These are phyloP conservation scores for Cerastis leucographa DNA, from an alignment of 2,888 invertebrate genomes.

Conservation along the genomic window DNA sequence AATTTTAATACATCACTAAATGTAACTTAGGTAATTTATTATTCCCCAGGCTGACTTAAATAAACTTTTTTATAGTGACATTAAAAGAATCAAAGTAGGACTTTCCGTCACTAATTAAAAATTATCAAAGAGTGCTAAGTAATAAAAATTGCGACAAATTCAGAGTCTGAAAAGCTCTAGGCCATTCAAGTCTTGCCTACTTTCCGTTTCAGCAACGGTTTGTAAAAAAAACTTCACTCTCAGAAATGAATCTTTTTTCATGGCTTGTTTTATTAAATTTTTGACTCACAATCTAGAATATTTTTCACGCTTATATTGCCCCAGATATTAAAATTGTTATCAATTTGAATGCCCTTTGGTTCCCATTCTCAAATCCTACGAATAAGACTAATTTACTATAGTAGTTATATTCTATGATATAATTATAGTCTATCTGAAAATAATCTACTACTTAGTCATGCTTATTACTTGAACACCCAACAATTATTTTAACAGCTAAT, in stretches of 20 bases:
- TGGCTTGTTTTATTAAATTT: not conserved
- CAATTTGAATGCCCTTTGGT: not conserved
- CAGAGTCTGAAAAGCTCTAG: constrained; percentile 1
- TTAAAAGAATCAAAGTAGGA: not conserved
- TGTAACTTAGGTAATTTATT: not conserved
- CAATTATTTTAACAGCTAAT: not conserved
- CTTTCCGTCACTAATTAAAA: constrained; percentile 25
- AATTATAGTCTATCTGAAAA: not conserved
- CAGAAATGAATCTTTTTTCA: not conserved
- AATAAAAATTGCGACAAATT: constrained; percentile 6
- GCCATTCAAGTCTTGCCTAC: constrained; percentile 21
- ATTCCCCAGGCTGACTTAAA: not conserved
- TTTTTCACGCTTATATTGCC: not conserved
- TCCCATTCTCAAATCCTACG: not conserved
- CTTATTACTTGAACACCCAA: not conserved
- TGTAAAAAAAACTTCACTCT: constrained; percentile 10
- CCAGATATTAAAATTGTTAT: not conserved
- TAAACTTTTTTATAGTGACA: not conserved
- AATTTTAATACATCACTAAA: not conserved
- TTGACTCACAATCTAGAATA: not conserved
- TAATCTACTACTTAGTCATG: not conserved
- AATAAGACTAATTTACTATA: not conserved
- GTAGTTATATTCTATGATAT: not conserved
- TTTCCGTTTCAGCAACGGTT: constrained; percentile 13
- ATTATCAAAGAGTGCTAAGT: not conserved